These are phyloP conservation scores for Neosilurus hyrtlii DNA, from an alignment of 2,797 vertebrate genomes.

Conservation along the genomic window DNA sequence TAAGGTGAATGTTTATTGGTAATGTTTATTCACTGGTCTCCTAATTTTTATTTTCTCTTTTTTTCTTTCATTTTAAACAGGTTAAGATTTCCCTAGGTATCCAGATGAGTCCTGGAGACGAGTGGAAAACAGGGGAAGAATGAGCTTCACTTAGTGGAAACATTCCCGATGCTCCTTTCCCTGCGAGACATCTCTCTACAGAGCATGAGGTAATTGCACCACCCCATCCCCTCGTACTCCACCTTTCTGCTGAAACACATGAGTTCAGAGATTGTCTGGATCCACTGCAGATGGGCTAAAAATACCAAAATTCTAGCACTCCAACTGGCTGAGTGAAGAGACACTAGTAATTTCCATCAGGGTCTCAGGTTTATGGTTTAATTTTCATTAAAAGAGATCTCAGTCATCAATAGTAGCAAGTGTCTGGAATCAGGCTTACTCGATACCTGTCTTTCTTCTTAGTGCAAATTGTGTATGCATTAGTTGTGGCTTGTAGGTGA, in stretches of 20 bases:
- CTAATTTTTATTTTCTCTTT: constrained; percentile 23
- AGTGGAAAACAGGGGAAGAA: not conserved
- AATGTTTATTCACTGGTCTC: not conserved
- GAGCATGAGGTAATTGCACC: constrained; percentile 54
- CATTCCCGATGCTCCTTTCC: constrained; percentile 38
- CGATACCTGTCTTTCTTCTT: not conserved
- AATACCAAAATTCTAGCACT: constrained; percentile 74
- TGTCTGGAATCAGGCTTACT: not conserved
- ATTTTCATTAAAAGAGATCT: not conserved
- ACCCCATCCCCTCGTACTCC: not conserved
- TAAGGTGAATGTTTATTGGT: not conserved
- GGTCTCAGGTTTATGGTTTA: constrained; percentile 42
- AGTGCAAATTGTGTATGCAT: constrained; percentile 7
- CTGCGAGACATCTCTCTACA: constrained; percentile 43
- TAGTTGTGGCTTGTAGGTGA: constrained; percentile 24
- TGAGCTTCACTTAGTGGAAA: constrained; percentile 18
- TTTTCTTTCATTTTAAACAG: not conserved
- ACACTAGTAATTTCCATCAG: constrained; percentile 66
- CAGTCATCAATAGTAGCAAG: not conserved
- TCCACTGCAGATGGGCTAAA: constrained; percentile 66
- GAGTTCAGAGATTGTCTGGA: constrained; percentile 70
- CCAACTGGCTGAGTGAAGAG: constrained; percentile 66
- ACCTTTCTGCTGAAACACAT: constrained; percentile 32
- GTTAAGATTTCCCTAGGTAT: constrained; percentile 35
- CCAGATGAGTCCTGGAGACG: constrained; percentile 44